Evolutionary conservation across 2,888 invertebrate genomes (phyloP), one percentile per base, ranked within the genome.

Genomic region (Fragum whitleyi): DNA sequence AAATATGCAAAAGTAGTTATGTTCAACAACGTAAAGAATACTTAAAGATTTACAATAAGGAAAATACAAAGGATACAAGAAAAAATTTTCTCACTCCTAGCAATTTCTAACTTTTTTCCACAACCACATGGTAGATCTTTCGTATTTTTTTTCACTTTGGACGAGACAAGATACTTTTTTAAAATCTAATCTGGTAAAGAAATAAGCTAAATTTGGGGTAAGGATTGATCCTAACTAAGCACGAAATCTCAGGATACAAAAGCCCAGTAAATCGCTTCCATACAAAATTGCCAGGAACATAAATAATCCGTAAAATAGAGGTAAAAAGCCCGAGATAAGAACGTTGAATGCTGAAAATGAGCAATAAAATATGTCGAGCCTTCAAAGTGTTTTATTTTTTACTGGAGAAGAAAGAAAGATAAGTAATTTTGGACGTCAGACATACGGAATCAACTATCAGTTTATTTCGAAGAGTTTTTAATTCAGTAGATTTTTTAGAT

Each of bases 301-400:
- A 65, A 65, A 65, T 65, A 65, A 16, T 21, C 26, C 65, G 42
- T 65, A 65, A 65, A 65, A 65, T n/a, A 3, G 19, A 65, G 21
- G 36, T 65, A 65, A 65, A 65, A 39, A 0, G n/a, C 14, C 26
- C 26, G 29, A 65, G 65, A 65, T 65, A 65, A 65, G 42, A 42
- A 19, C 65, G 39, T n/a, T 65, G 42, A 36, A 65, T 65, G 39
- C 29, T 42, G 39, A 23, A 42, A 65, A 42, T 42, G 26, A 39
- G 42, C 65, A n/a, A 42, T 65, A 65, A 65, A 65, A 65, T 6
- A 65, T 65, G 65, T 65, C 65, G 65, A 65, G 65, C 65, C 23
- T 42, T 42, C 65, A 65, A 62, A 65, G 39, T 42, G 42, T 57
- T 57, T 57, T 7, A 57, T 57, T 57, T 57, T 57, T 57, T 57